These are phyloP conservation scores for Drosophila picticornis DNA, from an alignment of 2,888 invertebrate genomes.

Conservation along the genomic window DNA sequence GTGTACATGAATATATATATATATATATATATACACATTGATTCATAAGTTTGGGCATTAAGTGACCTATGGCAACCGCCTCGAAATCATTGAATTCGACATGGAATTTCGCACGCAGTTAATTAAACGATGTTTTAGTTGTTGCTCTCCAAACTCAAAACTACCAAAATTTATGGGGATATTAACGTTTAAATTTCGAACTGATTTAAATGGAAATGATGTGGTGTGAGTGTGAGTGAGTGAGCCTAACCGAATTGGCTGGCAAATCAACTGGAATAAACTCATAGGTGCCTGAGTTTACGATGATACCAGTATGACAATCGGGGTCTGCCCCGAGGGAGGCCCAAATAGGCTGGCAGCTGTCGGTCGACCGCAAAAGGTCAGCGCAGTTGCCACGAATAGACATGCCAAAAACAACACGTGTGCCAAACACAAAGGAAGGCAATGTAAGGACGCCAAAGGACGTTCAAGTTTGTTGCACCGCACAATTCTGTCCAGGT, in stretches of 20 bases:
- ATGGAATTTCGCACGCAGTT: not conserved
- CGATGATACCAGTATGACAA: slow-evolving; percentile 11
- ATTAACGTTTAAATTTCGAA: slow-evolving; percentile 23
- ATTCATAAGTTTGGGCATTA: not conserved
- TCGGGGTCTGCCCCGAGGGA: not conserved
- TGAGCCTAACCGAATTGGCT: slow-evolving; percentile 33
- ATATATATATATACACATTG: not conserved
- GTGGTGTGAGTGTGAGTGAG: slow-evolving; percentile 3
- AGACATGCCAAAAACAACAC: slow-evolving; percentile 25
- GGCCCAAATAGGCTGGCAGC: not conserved
- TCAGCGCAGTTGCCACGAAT: slow-evolving; percentile 54
- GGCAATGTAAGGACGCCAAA: slow-evolving; percentile 39
- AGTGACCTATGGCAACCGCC: not conserved
- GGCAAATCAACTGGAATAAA: slow-evolving; percentile 48
- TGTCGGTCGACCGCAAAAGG: slow-evolving; percentile 53
- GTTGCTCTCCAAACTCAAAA: slow-evolving; percentile 9
- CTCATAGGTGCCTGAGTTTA: slow-evolving; percentile 13
- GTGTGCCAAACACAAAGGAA: slow-evolving; percentile 18
- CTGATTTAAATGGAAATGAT: slow-evolving; percentile 54
- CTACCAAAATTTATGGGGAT: not conserved
- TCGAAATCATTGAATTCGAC: not conserved
- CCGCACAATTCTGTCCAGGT: slow-evolving; percentile 29
- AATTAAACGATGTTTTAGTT: not conserved
- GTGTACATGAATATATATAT: not conserved
- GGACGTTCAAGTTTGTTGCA: slow-evolving; percentile 57